These are phyloP conservation scores for Holacanthella duospinosa DNA, from an alignment of 2,888 invertebrate species.

Conservation along the genomic window DNA sequence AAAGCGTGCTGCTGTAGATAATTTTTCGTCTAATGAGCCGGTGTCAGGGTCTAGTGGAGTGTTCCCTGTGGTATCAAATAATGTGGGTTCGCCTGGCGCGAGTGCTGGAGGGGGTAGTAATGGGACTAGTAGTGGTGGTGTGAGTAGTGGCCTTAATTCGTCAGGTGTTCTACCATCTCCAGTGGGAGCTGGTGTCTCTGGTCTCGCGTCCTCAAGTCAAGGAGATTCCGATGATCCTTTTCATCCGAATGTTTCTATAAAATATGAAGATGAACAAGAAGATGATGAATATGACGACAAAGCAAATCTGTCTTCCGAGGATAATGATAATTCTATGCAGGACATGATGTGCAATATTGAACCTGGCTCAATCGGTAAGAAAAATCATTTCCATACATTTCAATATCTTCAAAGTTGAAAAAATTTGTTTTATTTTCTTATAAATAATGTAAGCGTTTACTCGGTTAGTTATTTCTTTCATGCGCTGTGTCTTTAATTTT, in stretches of 20 bases:
- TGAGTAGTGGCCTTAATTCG: conserved; percentile 7
- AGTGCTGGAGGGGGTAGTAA: not conserved
- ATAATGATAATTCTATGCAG: conserved; percentile 31
- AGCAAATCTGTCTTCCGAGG: conserved; percentile 23
- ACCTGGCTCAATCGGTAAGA: conserved; percentile 7
- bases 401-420: no score
- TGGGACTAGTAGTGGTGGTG: not conserved
- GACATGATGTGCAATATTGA: conserved; percentile 19
- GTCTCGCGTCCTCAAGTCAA: not conserved
- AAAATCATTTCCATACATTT: no score
- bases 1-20: conserved; percentile 22
- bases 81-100: not conserved
- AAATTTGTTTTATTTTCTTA: no score
- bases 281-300: conserved; percentile 28
- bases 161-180: not conserved
- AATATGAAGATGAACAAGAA: conserved; percentile 29
- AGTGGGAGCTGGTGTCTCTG: not conserved
- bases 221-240: not conserved
- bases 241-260: conserved; percentile 10
- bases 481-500: no score
- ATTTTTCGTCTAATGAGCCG: conserved; percentile 9
- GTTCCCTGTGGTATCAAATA: not conserved
- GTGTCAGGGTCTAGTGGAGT: not conserved
- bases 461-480: no score
- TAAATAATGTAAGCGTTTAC: no score